Percentiles rank a stretch among this genome's conserved stretches.
phyloP scores from a whole-genome alignment of 2,797 vertebrate genomes.

The Mycteria americana region DNA sequence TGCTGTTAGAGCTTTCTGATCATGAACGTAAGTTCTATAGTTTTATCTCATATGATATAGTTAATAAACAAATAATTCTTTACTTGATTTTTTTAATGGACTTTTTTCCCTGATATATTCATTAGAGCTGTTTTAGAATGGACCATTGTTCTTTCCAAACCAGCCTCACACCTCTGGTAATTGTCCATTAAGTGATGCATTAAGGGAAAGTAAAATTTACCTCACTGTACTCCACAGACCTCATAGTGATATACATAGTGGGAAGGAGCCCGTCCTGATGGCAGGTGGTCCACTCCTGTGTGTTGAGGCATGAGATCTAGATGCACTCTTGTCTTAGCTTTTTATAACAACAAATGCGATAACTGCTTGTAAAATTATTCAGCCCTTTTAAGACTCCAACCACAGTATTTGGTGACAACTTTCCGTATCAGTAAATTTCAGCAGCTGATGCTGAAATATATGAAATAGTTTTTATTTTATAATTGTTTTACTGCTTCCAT shows the following conservation, averaged over 20 bases:
- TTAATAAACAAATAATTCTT: background rate
- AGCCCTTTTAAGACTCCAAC: background rate
- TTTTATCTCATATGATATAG: background rate
- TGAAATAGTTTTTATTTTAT: background rate
- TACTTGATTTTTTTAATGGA: background rate
- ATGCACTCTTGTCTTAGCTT: background rate
- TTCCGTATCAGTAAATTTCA: background rate
- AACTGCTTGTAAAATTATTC: background rate
- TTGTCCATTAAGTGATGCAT: background rate
- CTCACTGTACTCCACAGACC: background rate
- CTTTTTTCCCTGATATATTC: background rate
- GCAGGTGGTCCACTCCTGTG: background rate
- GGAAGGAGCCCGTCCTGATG: background rate
- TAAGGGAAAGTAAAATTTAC: background rate
- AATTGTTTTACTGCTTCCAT: background rate
- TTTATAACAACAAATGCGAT: background rate
- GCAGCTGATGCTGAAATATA: background rate
- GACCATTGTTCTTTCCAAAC: background rate
- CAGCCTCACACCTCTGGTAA: background rate
- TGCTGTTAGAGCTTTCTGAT: background rate
- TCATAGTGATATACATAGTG: background rate
- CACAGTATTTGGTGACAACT: background rate
- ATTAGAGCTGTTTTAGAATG: background rate
- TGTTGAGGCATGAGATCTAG: background rate
- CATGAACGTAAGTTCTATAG: background rate